Base-by-base conservation (phyloP, 2,113 vertebrate species). In the Bujurquina vittata region DNA sequence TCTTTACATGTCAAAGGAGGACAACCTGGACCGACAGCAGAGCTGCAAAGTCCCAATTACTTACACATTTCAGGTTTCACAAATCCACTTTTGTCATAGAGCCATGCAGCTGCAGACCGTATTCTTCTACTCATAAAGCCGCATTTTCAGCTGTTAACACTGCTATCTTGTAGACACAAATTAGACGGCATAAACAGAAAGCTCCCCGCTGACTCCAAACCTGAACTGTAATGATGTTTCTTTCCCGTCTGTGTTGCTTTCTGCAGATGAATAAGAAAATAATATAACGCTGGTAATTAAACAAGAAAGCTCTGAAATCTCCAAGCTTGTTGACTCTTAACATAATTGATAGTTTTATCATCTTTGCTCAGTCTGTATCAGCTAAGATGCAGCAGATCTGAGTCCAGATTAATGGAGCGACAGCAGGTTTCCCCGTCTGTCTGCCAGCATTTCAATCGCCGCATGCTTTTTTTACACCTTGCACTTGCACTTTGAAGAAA, bases 401-500 rank as follows among this genome's bases (percentile, higher is more conserved):
- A 60, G 54, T 49, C 49, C 63, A 59, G 33, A 63, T 10, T 26
- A 72, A 26, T 18, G 18, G 12, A 69, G 55, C 23, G n/a, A 22
- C n/a, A 17, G 31, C 31, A 57, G 52, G 22, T 54, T 43, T 26
- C 17, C 29, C 18, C 5, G 3, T 56, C 33, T 56, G 3, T 52
- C 54, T 55, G 7, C 59, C n/a, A 29, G n/a, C 6, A 31, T 60
- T 79, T 60, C 20, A 43, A 18, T 43, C 14, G 5, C 8, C 35
- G 7, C 40, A 29, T 79, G 20, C 40, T 14, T 33, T 56, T 82
- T 72, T 74, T 56, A 60, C 33, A n/a, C 58, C 11, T 63, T 74
- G 29, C 57, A 49, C 29, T 74, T 55, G 63, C 59, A 77, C 73
- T 84, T 75, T 60, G 17, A 60, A 81, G 31, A 60, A 80, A 87